A percentile compares a stretch with the other conserved stretches of the same genome.
These are phyloP conservation scores for Poecilia gillii DNA, from an alignment of 2,797 vertebrate species.

Conservation along the genomic window DNA sequence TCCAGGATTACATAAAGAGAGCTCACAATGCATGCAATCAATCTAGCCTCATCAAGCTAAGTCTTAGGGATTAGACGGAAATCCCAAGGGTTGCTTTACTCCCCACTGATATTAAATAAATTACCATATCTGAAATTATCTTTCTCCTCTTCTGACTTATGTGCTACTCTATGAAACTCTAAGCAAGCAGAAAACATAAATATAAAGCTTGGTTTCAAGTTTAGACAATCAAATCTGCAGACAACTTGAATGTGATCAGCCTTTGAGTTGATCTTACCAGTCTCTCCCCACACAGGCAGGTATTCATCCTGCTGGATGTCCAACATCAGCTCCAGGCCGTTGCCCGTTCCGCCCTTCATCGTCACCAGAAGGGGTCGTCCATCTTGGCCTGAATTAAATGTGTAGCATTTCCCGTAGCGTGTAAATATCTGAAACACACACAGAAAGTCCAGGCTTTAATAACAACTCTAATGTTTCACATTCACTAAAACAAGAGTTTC, in stretches of 20 bases:
- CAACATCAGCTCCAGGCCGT: constrained; percentile 98
- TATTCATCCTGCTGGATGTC: constrained; percentile 99
- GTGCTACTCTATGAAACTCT: constrained; percentile 9
- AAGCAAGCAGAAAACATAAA: constrained; percentile 16
- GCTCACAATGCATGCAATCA: background rate
- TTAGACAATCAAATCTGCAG: constrained; percentile 17
- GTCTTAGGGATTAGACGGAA: constrained; percentile 22
- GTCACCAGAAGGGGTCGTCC: constrained; percentile 89
- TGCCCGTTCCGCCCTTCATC: constrained; percentile 96
- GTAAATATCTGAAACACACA: constrained; percentile 90
- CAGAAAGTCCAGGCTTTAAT: constrained; percentile 19
- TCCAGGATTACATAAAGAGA: constrained; percentile 24
- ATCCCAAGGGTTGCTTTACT: constrained; percentile 4
- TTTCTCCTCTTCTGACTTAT: constrained; percentile 15
- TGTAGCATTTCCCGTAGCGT: constrained; percentile 98
- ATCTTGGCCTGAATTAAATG: constrained; percentile 94
- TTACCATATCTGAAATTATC: constrained; percentile 23
- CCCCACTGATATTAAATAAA: background rate
- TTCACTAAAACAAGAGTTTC: constrained; percentile 1
- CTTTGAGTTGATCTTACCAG: constrained; percentile 62
- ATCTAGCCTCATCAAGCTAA: constrained; percentile 5
- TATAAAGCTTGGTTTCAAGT: constrained; percentile 12
- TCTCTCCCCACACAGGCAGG: constrained; percentile 96
- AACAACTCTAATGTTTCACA: background rate
- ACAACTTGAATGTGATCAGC: constrained; percentile 11